Evolutionary conservation across 2,113 vertebrate genomes (phyloP), one percentile per base, ranked within the genome.

Genomic region (Phaethornis superciliosus): DNA sequence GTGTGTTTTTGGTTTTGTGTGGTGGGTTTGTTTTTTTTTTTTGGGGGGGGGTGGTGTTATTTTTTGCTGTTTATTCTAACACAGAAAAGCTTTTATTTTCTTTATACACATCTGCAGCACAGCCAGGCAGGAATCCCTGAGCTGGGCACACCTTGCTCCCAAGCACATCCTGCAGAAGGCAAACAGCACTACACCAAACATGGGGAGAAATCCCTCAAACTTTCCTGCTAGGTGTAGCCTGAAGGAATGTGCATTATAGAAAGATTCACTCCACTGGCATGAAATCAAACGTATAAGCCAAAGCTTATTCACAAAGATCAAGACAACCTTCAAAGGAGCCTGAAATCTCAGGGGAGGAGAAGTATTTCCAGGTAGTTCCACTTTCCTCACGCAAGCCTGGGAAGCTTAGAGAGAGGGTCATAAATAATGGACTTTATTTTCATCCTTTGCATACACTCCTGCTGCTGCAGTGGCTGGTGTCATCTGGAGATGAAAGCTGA

Each of bases 271-370:
- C 91, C 85, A 65, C 88, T 96, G 91, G 94, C 88, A 94, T 51
- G 69, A 93, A 95, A 81, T 92, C 92, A 96, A 95, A 91, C 12
- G 0, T 62, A 67, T 64, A 94, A 95, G 80, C 60, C 93, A 90
- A 81, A 94, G 80, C 85, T 95, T 93, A 94, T 93, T 95, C 93
- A 70, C 60, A 96, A 93, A 93, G 91, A 95, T 95, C 93, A 95
- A 91, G 80, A 85, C 91, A 94, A 78, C 71, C 91, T 95, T 95
- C 96, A 97, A 96, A 95, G 94, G 52, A 94, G 54, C 33, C 91
- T 93, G 85, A 96, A 93, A 96, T 93, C 94, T 80, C 81, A 40
- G 18, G 82, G 80, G 88, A 93, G 69, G 72, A 35, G 23, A 95
- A 90, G 78, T 88, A 85, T 85, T 94, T 91, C 87, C 67, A 70